Conservation (phyloP, 1,140 invertebrate genomes). For the Drosophila nigromelanica region DNA sequence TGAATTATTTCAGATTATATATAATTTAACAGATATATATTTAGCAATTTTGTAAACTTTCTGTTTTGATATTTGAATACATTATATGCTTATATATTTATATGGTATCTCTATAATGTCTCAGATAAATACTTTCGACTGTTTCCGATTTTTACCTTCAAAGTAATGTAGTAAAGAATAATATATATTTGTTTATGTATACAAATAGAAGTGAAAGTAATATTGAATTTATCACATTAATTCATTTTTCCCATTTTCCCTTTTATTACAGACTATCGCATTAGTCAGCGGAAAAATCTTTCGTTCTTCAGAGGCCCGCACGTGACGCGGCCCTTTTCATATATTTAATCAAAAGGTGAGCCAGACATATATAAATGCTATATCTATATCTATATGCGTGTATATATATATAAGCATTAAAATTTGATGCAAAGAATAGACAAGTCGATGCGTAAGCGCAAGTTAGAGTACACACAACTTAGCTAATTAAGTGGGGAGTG, state of each 20-base stretch:
- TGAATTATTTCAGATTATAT: too few species aligned
- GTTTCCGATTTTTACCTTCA: too few species aligned
- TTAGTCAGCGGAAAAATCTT: constrained; percentile 45
- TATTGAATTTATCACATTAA: constrained; percentile 32
- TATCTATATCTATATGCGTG: not conserved
- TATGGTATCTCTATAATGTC: not conserved
- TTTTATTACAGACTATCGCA: constrained; percentile 29
- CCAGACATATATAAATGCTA: not conserved
- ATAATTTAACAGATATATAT: too few species aligned
- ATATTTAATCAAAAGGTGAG: constrained; percentile 47
- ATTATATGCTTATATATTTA: too few species aligned
- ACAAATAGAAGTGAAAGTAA: not conserved
- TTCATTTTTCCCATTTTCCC: constrained; percentile 14
- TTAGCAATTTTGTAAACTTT: too few species aligned
- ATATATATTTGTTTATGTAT: too few species aligned
- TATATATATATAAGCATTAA: not conserved
- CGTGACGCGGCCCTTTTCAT: constrained; percentile 39
- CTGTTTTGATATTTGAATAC: too few species aligned
- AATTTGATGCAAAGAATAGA: constrained; percentile 1
- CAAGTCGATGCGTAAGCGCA: not conserved
- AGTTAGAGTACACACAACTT: constrained; percentile 18
- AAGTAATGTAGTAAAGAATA: too few species aligned
- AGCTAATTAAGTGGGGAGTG: constrained; percentile 38
- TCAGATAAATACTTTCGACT: too few species aligned
- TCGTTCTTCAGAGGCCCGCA: constrained; percentile 25